A percentile compares a stretch with the other conserved stretches of the same genome.
Evolutionary conservation across 2,797 vertebrate genomes (phyloP).

Genomic region (Pangasius krempfi): DNA sequence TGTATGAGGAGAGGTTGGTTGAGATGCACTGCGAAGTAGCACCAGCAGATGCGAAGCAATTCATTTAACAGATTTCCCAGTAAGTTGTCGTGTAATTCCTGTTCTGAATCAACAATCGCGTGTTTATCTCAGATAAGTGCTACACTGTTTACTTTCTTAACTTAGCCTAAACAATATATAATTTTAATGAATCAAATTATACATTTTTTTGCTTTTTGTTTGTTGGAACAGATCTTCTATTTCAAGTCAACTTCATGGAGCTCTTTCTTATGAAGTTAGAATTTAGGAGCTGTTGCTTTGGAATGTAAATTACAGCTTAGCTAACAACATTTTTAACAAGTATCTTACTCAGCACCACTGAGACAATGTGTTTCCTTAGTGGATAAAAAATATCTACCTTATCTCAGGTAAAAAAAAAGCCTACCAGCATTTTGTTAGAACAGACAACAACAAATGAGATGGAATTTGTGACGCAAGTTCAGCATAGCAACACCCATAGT

Average conservation of each 20-base stretch:
- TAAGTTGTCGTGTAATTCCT: background rate
- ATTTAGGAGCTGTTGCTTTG: background rate
- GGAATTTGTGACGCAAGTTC: background rate
- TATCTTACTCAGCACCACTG: background rate
- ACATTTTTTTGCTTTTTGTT: background rate
- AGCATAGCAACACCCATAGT: background rate
- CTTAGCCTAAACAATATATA: background rate
- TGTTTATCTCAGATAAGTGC: background rate
- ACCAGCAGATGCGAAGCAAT: background rate
- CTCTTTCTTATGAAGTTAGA: background rate
- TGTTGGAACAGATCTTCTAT: background rate
- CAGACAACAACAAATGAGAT: background rate
- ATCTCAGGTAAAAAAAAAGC: background rate
- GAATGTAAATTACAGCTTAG: background rate
- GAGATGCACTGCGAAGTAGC: no score
- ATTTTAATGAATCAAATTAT: background rate
- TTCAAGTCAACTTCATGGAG: background rate
- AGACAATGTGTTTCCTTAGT: background rate
- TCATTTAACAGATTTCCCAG: background rate
- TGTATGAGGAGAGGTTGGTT: background rate
- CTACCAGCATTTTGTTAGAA: slow-evolving; percentile 1
- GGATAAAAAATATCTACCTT: background rate
- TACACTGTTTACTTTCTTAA: background rate
- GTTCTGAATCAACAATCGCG: background rate
- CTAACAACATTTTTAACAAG: background rate